Evolutionary conservation across 2,797 vertebrate genomes (phyloP), one percentile per base, ranked within the genome.

Genomic region (Vultur gryphus): DNA sequence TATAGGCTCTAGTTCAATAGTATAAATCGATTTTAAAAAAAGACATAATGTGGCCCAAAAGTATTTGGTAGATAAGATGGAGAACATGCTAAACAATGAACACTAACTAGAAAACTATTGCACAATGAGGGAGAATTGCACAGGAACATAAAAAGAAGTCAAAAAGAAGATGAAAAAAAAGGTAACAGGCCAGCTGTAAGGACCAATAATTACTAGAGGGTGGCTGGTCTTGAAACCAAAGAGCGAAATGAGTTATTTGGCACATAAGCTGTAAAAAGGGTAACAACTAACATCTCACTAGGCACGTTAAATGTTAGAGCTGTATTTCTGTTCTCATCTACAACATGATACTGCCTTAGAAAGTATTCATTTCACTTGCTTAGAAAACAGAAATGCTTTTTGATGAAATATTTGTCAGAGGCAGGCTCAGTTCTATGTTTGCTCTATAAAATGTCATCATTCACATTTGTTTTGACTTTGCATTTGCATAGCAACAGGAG

Each of bases 391-490:
- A 75, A 84, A 62, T 62, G 9, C 2, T 86, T 94, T 91, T 73
- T 57, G 21, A 61, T 86, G 15, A 91, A 95, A 66, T 76, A 89
- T 90, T 91, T 91, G 75, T 33, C 46, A 84, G 66, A 86, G 16
- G 16, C 16, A 87, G 16, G 9, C 44, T 93, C 20, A 62, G 21
- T 76, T 90, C 66, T 71, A 2, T 80, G 48, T 84, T 91, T 94
- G 19, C 23, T 86, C 51, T 91, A 16, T 23, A 64, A 94, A 80
- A 89, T 89, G n/a, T 89, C 70, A 82, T 85, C 21, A 43, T 94
- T 87, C 81, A 55, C 39, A 46, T 87, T 96, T 96, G 39, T 76
- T 94, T 93, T 94, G 26, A 75, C 65, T 85, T 87, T 49, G 15
- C 18, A 78, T 82, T 94, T 93, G 31, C 84, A 59, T 80, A 87